Evolutionary conservation across 1,140 invertebrate genomes (phyloP), one percentile per base, ranked within the genome.

Genomic region (Euwallacea fornicatus): DNA sequence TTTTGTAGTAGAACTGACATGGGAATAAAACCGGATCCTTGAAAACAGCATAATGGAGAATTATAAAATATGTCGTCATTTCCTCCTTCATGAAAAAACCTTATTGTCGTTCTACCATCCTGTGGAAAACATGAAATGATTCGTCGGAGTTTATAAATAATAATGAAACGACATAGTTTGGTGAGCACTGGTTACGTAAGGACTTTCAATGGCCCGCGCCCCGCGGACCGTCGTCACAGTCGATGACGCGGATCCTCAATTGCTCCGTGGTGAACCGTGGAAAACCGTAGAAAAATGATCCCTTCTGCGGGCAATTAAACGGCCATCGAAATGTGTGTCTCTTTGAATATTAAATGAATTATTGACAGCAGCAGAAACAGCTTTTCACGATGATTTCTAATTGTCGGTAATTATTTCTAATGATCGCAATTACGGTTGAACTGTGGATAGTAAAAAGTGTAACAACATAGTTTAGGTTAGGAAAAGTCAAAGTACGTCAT

Each of bases 101-200:
- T 58, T 58, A 58, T 58, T 58, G 55, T 58, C 55, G 55, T 58
- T 33, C 55, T 13, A 58, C 21, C 55, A 16, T 58, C 55, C 10
- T 58, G 55, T 58, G 55, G 55, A 58, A 58, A 58, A 33, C 55
- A 58, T 16, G 55, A 58, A n/a, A 58, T 58, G 16, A 58, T 58
- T 58, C 16, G 55, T 16, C 21, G 11, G 11, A 16, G 9, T 16
- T 16, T n/a, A 10, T n/a, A 15, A 33, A 33, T 11, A 50, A 50
- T 58, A 58, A 58, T 58, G 9, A 58, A 58, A 33, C 55, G 55
- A 58, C 16, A 58, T 16, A 58, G 55, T 58, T 58, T 58, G 55
- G 9, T 58, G 55, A 2, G 7, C 55, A 58, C 21, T 33, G 21
- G 21, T 33, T 33, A 33, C 21, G 21, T 33, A 33, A 33, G 21